Conservation (phyloP, 2,888 invertebrate genomes). For the Athetis lepigone region DNA sequence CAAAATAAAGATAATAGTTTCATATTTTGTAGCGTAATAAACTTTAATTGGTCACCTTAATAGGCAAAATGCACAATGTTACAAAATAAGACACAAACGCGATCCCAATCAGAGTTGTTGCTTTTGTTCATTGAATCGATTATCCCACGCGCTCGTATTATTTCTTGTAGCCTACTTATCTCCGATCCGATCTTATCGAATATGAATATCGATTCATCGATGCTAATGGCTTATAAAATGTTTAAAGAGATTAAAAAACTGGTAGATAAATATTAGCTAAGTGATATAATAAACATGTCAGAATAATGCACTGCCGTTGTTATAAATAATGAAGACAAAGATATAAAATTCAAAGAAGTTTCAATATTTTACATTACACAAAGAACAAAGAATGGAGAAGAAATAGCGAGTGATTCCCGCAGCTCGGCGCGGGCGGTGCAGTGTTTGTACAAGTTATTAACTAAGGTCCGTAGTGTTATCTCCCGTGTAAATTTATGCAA, state of each 20-base stretch:
- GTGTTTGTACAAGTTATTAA: slow-evolving; percentile 62
- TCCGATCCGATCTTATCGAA: slow-evolving; percentile 74
- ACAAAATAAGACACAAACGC: slow-evolving; percentile 73
- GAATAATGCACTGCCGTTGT: slow-evolving; percentile 55
- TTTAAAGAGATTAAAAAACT: slow-evolving; percentile 39
- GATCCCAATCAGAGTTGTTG: slow-evolving; percentile 75
- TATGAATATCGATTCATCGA: slow-evolving; percentile 73
- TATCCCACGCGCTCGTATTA: slow-evolving; percentile 80
- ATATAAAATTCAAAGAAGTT: slow-evolving; percentile 64
- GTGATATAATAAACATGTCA: slow-evolving; percentile 47
- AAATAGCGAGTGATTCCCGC: slow-evolving; percentile 61
- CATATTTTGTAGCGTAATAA: background rate
- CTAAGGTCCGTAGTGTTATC: slow-evolving; percentile 56
- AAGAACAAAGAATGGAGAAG: slow-evolving; percentile 67
- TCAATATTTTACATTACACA: slow-evolving; percentile 56
- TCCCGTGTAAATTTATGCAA: slow-evolving; percentile 71
- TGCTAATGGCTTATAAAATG: slow-evolving; percentile 64
- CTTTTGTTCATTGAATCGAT: slow-evolving; percentile 82
- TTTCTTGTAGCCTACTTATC: slow-evolving; percentile 77
- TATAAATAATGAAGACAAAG: slow-evolving; percentile 68
- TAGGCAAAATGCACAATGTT: slow-evolving; percentile 59
- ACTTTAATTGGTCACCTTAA: slow-evolving; percentile 37
- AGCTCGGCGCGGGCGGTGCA: slow-evolving; percentile 40
- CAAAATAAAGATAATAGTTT: background rate
- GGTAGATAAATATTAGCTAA: slow-evolving; percentile 46